phyloP scores from a whole-genome alignment of 2,113 vertebrate species.

The Perca schrenkii region DNA sequence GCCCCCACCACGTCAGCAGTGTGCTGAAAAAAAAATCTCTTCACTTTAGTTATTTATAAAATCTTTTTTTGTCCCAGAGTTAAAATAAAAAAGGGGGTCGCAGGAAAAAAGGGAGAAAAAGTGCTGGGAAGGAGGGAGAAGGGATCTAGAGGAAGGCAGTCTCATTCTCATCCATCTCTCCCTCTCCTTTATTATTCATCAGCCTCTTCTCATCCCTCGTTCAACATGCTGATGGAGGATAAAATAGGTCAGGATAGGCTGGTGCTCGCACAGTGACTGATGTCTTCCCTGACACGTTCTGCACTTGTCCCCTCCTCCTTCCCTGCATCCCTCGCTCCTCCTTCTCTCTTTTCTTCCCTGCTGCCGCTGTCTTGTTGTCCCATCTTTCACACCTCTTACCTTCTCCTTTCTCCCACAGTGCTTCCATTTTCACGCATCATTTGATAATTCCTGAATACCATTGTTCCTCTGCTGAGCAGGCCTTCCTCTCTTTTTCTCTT shows the following conservation, averaged over 20 bases:
- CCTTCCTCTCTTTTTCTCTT: background rate
- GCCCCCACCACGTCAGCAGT: conserved; percentile 52
- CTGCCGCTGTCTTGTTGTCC: conserved; percentile 1
- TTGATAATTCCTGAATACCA: conserved; percentile 8
- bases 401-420: background rate
- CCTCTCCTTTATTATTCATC: conserved; percentile 80
- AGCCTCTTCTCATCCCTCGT: conserved; percentile 65
- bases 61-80: conserved; percentile 63
- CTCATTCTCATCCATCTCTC: conserved; percentile 75
- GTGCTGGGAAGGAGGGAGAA: conserved; percentile 10
- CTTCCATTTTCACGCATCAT: background rate
- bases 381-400: conserved; percentile 18
- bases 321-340: conserved; percentile 9
- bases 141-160: conserved; percentile 48
- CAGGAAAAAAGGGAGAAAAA: background rate
- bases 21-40: conserved; percentile 33
- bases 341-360: conserved; percentile 1
- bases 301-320: conserved; percentile 40
- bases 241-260: conserved; percentile 78
- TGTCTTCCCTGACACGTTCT: conserved; percentile 63
- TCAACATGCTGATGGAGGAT: conserved; percentile 74
- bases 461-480: background rate
- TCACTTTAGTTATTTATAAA: conserved; percentile 72
- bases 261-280: conserved; percentile 62
- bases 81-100: conserved; percentile 47